Base-by-base conservation (phyloP, 1,140 invertebrate species). In the Cydia strobilella region DNA sequence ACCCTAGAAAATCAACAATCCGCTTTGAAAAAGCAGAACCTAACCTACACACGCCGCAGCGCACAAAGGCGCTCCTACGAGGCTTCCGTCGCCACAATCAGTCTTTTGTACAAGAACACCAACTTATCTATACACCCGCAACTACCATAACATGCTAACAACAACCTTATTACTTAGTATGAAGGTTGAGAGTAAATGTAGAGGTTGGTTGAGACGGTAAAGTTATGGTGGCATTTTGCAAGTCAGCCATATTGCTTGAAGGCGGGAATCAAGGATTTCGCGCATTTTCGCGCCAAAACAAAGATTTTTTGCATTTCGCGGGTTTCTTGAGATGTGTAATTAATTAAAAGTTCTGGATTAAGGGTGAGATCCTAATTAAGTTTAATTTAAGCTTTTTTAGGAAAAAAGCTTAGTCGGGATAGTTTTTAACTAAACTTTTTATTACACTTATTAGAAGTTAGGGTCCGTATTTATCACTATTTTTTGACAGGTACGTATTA, bases 181-280 rank as follows among this genome's bases (percentile, higher is more conserved):
- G 73, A 81, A 71, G 15, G 78, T 74, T 79, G 13, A 74, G 79
- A 72, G 69, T 75, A 31, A n/a, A 59, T 45, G 10, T 51, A 13
- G 6, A 23, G 23, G n/a, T 3, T 13, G 72, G 74, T 71, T 27
- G 12, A 12, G 0, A 20, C 5, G 15, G 65, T 42, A 69, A 35
- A 69, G 7, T 35, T 35, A 35, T 18, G 54, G 1, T 69, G 27
- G 65, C 27, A 18, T 18, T 25, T 35, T 39, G 27, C 7, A 69
- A 69, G 65, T 69, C 65, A 65, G 79, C 79, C 77, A 80, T 80
- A 80, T 80, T 76, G 82, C 82, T 79, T 39, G 75, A 73, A 83
- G 81, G 84, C 80, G 79, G 74, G 79, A 84, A 86, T 84, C 84
- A 86, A 86, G 82, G 76, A 81, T 81, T 82, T 82, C 76, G 71